phyloP scores from a whole-genome alignment of 1,140 invertebrate species.

The Rhyzopertha dominica region DNA sequence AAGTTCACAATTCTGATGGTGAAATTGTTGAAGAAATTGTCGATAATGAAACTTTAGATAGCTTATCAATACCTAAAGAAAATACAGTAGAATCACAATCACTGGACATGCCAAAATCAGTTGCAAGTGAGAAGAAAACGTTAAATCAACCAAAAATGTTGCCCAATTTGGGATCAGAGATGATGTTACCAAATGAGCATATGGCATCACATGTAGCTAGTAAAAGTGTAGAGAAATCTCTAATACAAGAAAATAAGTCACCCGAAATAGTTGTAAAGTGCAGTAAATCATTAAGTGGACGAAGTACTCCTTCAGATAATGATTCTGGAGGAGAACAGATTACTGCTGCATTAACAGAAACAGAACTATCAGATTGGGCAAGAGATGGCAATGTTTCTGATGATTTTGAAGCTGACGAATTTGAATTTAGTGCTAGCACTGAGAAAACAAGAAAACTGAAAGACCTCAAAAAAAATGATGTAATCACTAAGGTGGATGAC shows the following conservation, averaged over 20 bases:
- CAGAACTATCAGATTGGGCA: conserved; percentile 80
- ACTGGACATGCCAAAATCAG: conserved; percentile 29
- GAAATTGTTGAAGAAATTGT: too few relatives aligned
- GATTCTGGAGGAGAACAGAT: conserved; percentile 58
- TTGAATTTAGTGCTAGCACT: conserved; percentile 54
- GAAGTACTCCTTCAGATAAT: conserved; percentile 49
- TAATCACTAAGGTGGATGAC: conserved; percentile 29
- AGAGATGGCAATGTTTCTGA: conserved; percentile 70
- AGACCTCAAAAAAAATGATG: conserved; percentile 35
- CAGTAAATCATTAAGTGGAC: conserved; percentile 47
- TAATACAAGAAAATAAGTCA: conserved; percentile 2
- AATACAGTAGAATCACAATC: too few relatives aligned
- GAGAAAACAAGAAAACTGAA: conserved; percentile 48
- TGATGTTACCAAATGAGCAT: conserved; percentile 31
- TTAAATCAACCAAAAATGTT: conserved; percentile 43
- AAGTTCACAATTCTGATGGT: conserved; percentile 21
- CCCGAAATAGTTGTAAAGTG: conserved; percentile 16
- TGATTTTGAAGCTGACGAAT: conserved; percentile 62
- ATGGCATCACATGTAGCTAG: conserved; percentile 30
- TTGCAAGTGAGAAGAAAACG: conserved; percentile 37
- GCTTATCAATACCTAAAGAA: too few relatives aligned
- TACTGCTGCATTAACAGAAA: conserved; percentile 70
- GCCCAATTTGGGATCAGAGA: conserved; percentile 34
- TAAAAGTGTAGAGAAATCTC: too few relatives aligned
- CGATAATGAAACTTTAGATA: too few relatives aligned